Evolutionary conservation across 2,113 vertebrate genomes (phyloP), one percentile per base, ranked within the genome.

Genomic region (Sorex fumeus): DNA sequence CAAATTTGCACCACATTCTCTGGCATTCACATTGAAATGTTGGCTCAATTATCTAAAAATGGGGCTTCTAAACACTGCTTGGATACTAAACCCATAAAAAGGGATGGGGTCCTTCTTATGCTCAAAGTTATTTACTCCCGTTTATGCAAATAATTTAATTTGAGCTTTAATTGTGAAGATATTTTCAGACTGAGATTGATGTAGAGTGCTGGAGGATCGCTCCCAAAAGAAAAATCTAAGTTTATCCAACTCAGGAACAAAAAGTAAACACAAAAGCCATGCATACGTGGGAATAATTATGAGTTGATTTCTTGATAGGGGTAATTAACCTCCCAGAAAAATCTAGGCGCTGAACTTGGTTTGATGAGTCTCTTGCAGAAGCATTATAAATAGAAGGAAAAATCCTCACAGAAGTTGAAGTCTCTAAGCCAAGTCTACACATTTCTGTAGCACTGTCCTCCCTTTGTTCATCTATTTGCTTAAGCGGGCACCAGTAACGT

Each of bases 371-470:
- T 66, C 8, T 13, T 62, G 19, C 64, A 13, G 2, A 64, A 23
- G 32, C 27, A 1, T 21, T 9, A 30, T 1, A 74, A 32, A 64
- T 43, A 6, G 18, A 21, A 30, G 25, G 27, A 36, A 76, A 50
- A 4, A 1, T 28, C 13, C 15, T 36, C 13, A 0, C 0, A 6
- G 50, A 25, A 78, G n/a, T 32, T 0, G 0, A 6, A 28, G 43
- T 5, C 71, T 3, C 13, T 23, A 21, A 23, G 23, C 10, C 32
- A 47, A 43, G 25, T 72, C 60, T 15, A 4, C 9, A 15, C 8
- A 8, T 19, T 57, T 88, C 34, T 8, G 27, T n/a, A n/a, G n/a
- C n/a, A n/a, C n/a, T n/a, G n/a, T n/a, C n/a, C n/a, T n/a, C n/a
- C n/a, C n/a, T n/a, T n/a, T n/a, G n/a, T n/a, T n/a, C n/a, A n/a